These are phyloP conservation scores for Rhogogaster chlorosoma DNA, from an alignment of 2,888 invertebrate species.

Conservation along the genomic window DNA sequence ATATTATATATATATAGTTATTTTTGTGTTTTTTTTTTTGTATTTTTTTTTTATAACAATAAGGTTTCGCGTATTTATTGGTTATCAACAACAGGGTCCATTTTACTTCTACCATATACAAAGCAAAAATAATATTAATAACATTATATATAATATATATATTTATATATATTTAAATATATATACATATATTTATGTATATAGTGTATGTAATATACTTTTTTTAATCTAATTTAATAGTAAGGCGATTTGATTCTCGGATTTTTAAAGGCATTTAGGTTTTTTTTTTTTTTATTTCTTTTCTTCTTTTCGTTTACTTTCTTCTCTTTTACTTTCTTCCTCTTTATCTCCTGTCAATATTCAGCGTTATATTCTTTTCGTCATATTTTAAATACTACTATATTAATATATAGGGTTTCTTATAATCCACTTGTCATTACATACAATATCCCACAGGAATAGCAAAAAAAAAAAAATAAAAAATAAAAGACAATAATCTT, in stretches of 20 bases:
- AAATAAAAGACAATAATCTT: conserved; percentile 61
- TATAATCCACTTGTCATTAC: not conserved
- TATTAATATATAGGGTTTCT: conserved; percentile 25
- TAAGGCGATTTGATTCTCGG: conserved; percentile 66
- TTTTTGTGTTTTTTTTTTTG: conserved; percentile 54
- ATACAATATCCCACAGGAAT: conserved; percentile 15
- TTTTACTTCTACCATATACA: conserved; percentile 64
- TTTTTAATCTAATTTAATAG: conserved; percentile 35
- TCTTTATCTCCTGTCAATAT: conserved; percentile 22
- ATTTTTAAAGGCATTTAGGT: conserved; percentile 62
- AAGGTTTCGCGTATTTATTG: not conserved
- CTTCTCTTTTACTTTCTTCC: conserved; percentile 29
- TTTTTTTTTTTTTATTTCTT: conserved; percentile 47
- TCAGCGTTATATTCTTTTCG: conserved; percentile 25
- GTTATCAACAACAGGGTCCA: conserved; percentile 23
- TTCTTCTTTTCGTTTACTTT: conserved; percentile 6
- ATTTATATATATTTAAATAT: conserved; percentile 37
- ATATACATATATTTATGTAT: conserved; percentile 21
- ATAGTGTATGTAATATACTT: not conserved
- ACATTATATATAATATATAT: conserved; percentile 62
- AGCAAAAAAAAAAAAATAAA: conserved; percentile 54
- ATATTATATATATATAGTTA: conserved; percentile 55
- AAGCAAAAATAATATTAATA: conserved; percentile 69
- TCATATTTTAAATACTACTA: conserved; percentile 18
- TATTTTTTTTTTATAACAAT: conserved; percentile 43